phyloP scores from a whole-genome alignment of 2,113 vertebrate genomes.

The Albula goreensis region DNA sequence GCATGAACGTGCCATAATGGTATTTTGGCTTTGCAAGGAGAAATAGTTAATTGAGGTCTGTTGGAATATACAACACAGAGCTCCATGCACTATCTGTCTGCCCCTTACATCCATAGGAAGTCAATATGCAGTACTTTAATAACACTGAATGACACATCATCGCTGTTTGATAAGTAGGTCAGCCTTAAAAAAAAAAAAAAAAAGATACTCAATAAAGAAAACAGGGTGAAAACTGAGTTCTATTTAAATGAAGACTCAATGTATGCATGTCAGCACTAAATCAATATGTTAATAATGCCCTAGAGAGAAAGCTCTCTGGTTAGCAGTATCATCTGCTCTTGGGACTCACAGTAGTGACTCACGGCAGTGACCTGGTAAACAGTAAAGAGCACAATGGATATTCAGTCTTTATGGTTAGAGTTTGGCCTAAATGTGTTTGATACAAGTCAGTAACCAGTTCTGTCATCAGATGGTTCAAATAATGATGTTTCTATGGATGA shows the following conservation, averaged over 20 bases:
- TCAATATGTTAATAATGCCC: background rate
- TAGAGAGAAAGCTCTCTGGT: background rate
- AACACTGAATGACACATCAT: background rate
- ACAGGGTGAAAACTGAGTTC: background rate
- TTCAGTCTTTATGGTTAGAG: too few relatives aligned
- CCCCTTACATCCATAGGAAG: background rate
- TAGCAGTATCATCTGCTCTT: background rate
- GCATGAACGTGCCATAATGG: too few relatives aligned
- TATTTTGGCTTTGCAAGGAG: too few relatives aligned
- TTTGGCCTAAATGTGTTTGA: too few relatives aligned
- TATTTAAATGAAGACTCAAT: conserved; percentile 5
- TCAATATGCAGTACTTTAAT: background rate
- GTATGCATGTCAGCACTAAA: background rate
- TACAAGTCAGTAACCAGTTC: too few relatives aligned
- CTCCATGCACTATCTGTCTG: too few relatives aligned
- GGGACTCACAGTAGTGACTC: too few relatives aligned
- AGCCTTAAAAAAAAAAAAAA: background rate
- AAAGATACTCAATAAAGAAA: background rate
- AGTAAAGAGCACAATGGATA: too few relatives aligned
- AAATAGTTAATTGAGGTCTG: too few relatives aligned
- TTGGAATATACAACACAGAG: background rate
- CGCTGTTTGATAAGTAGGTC: background rate
- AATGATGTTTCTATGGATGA: too few relatives aligned
- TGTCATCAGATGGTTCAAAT: too few relatives aligned
- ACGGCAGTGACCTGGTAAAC: too few relatives aligned